Conservation (phyloP, 2,113 vertebrate species). For the Mystacornis crossleyi region DNA sequence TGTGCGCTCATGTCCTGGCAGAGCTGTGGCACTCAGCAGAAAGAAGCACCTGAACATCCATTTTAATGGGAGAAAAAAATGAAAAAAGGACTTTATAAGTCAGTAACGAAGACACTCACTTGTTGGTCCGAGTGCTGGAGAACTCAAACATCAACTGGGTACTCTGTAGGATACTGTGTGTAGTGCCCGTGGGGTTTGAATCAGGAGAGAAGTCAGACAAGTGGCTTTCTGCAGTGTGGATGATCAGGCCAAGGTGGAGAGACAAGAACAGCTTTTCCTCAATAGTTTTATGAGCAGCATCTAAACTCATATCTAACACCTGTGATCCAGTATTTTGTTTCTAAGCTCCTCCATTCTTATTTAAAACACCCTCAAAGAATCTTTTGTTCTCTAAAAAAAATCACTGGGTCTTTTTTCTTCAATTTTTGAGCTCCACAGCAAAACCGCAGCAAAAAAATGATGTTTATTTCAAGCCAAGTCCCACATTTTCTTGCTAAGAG, state of each 20-base stretch:
- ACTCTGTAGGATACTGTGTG: not conserved
- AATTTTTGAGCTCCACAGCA: not conserved
- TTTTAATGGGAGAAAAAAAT: not conserved
- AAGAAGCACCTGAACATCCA: not conserved
- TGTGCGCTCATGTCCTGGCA: not conserved
- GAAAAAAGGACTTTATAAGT: not conserved
- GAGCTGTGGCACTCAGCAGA: not conserved
- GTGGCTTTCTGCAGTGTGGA: not conserved
- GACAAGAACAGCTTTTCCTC: not conserved
- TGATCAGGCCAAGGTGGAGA: not conserved
- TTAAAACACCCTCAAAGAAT: not conserved
- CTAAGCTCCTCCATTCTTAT: not conserved
- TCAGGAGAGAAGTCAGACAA: not conserved
- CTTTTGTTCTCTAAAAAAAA: not conserved
- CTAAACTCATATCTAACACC: not conserved
- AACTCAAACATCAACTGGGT: not conserved
- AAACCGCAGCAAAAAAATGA: not conserved
- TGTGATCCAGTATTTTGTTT: not conserved
- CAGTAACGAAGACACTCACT: not conserved
- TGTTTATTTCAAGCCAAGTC: not conserved
- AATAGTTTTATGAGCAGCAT: not conserved
- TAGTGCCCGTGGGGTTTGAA: not conserved
- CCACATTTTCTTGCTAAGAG: not conserved
- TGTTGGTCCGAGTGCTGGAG: not conserved
- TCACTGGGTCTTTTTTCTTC: not conserved